Base-by-base conservation (phyloP, 2,888 invertebrate species). In the Nowickia ferox region DNA sequence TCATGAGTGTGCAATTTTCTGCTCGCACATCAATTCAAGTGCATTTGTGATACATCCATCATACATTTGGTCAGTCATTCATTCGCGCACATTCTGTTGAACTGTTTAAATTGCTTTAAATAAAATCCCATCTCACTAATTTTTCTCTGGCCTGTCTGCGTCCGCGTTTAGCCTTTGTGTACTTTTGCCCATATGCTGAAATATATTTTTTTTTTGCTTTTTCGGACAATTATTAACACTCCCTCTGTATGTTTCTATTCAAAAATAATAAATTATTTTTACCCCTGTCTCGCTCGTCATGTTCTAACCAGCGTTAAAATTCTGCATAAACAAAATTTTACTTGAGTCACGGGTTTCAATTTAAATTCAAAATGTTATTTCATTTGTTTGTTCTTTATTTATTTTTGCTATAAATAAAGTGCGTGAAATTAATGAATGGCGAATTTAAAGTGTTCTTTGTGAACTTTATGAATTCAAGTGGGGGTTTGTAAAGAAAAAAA, bases 331-430 rank as follows among this genome's bases (percentile, higher is more conserved):
- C 15, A 80, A 6, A 30, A 51, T 84, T 84, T 84, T 77, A 84
- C n/a, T 84, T 80, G 80, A 84, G 81, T 85, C 84, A 85, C 77
- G 88, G 88, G 84, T 87, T 87, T 88, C 88, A 90, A 90, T 90
- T 90, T 89, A 90, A 89, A 89, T 76, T 80, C 30, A 76, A 82
- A 77, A 72, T 72, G 40, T 63, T n/a, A 19, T 51, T 72, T 57
- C 40, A 42, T 48, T 59, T 51, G 1, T 38, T 30, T 48, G 13
- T 38, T 11, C 9, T 55, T 75, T 59, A 17, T 44, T 57, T 53
- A 9, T 59, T 74, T 48, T 63, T 40, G 17, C 19, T 44, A 71
- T 17, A 68, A 44, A 61, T 51, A 72, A 78, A 81, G 72, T 69
- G 82, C 71, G 53, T 76, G 42, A 84, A 68, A 77, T 59, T 82